Conservation (phyloP, 1,140 invertebrate species). For the Solenopsis invicta region DNA sequence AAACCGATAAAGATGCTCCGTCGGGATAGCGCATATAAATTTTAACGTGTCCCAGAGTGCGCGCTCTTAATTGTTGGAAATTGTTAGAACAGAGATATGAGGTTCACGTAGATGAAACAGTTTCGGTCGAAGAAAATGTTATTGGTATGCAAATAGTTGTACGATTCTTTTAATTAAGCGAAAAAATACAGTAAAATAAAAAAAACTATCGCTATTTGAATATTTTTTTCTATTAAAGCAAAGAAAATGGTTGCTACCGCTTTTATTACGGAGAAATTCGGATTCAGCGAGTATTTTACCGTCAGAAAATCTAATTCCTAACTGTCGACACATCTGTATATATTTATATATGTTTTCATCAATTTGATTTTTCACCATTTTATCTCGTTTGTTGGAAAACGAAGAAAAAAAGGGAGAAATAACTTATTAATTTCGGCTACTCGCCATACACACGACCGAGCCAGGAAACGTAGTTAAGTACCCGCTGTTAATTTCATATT, state of each 20-base stretch:
- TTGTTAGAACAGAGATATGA: not conserved
- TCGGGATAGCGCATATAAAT: constrained; percentile 35
- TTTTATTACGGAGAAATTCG: not conserved
- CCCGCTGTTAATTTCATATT: constrained; percentile 42
- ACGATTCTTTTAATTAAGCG: no score
- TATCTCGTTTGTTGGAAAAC: not conserved
- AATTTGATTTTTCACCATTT: not conserved
- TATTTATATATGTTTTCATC: not conserved
- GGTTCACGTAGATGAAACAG: constrained; percentile 12
- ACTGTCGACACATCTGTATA: not conserved
- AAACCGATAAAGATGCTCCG: constrained; percentile 26
- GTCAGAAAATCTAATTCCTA: not conserved
- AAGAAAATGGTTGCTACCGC: not conserved
- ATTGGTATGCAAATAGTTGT: no score
- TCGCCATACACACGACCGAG: not conserved
- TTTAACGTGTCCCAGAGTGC: constrained; percentile 18
- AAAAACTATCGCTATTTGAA: not conserved
- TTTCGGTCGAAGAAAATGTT: not conserved
- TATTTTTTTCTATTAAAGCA: constrained; percentile 5
- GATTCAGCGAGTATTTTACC: not conserved
- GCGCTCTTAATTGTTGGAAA: constrained; percentile 44
- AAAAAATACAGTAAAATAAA: no score
- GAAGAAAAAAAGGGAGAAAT: not conserved
- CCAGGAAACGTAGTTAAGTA: constrained; percentile 28
- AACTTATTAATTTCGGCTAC: constrained; percentile 28